Conservation (phyloP, 2,113 vertebrate species). For the Channa maculata region DNA sequence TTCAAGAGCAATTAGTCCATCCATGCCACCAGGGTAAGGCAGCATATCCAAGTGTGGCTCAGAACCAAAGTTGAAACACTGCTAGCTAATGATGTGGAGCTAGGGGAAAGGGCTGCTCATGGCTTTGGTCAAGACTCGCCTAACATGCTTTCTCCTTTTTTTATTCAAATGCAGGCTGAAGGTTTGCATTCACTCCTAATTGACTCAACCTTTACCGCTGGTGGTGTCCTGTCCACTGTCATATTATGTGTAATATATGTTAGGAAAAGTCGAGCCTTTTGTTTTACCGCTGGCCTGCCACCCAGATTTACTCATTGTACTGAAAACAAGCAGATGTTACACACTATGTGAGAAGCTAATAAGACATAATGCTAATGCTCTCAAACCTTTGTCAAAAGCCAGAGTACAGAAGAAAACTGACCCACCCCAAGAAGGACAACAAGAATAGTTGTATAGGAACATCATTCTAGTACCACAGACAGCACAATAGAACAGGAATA, state of each 20-base stretch:
- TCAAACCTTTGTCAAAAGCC: neutral
- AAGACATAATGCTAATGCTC: conserved; percentile 9
- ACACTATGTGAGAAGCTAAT: conserved; percentile 3
- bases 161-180: conserved; percentile 64
- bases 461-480: conserved; percentile 3
- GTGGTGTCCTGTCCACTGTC: conserved; percentile 51
- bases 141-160: conserved; percentile 40
- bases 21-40: conserved; percentile 56
- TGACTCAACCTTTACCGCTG: conserved; percentile 59
- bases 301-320: conserved; percentile 29
- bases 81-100: conserved; percentile 72
- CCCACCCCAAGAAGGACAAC: neutral
- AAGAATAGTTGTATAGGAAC: neutral
- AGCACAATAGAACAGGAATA: too few species aligned
- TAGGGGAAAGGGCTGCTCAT: conserved; percentile 32
- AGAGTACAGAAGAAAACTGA: conserved; percentile 1
- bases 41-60: conserved; percentile 24
- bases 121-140: conserved; percentile 61
- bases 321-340: conserved; percentile 30
- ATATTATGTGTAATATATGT: conserved; percentile 37
- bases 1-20: conserved; percentile 79
- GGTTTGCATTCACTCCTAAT: conserved; percentile 70
- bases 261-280: conserved; percentile 38
- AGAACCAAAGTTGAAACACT: conserved; percentile 41
- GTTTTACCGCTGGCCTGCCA: conserved; percentile 31